Evolutionary conservation across 2,113 vertebrate species (phyloP), one percentile per base, ranked within the genome.

Genomic region (Phylloscopus trochiloides): DNA sequence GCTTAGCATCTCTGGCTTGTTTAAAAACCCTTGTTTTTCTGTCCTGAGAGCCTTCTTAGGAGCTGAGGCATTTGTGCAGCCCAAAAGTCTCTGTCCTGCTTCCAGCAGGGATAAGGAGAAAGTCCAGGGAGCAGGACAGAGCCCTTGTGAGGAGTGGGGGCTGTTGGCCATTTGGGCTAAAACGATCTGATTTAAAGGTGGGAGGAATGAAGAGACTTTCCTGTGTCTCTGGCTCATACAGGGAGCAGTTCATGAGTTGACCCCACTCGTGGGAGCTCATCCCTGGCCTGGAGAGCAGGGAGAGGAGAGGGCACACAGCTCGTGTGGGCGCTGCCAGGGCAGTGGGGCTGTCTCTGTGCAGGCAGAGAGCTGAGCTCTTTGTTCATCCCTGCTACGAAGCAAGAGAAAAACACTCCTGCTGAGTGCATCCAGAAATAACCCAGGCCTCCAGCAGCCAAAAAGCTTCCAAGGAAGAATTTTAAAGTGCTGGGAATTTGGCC

Each of bases 401-500:
- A 79, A 67, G 88, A 94, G 79, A 77, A 95, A 95, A 96, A 90
- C 59, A 22, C 88, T 94, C 90, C 85, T 93, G 94, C 93, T 3
- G 63, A 95, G 93, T 26, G 4, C 62, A 70, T 85, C 81, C 95
- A 95, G 94, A 96, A 97, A 97, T 96, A 97, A 83, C 93, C 92
- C 71, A 59, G 85, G 82, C 67, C 90, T 90, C 67, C 72, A 92
- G 92, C 90, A 95, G 96, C 96, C 94, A 95, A 93, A 93, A 94
- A 75, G 71, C 96, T 97, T 96, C 93, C 93, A 93, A 96, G 93
- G 67, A 82, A 59, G 78, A 94, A 88, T 97, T 88, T 93, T 71
- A 67, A 90, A 97, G 93, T 51, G 88, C 95, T 96, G 96, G 93
- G 96, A 96, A 96, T 95, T 96, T 90, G 93, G 94, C 86, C 91